Percentiles rank a stretch among this genome's conserved stretches.
These are phyloP conservation scores for Alligator mississippiensis DNA, from an alignment of 2,113 vertebrate species.

Conservation along the genomic window DNA sequence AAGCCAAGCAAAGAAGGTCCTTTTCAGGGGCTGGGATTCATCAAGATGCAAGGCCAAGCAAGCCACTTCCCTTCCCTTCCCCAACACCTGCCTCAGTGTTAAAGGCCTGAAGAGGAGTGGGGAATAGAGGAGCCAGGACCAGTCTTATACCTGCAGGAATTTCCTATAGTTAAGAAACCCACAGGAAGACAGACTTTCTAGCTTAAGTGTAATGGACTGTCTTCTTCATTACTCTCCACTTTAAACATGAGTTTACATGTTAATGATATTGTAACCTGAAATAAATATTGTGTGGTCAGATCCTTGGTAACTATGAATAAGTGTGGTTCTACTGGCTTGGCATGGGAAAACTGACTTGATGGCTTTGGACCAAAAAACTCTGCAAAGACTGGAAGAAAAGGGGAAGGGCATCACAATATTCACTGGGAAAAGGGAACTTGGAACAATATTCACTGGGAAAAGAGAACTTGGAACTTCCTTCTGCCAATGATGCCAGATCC, in stretches of 20 bases:
- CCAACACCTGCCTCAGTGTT: not conserved
- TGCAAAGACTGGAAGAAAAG: not conserved
- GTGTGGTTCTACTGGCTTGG: not conserved
- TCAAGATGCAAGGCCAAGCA: not conserved
- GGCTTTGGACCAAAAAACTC: not conserved
- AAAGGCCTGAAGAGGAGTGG: not conserved
- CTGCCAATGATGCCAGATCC: not conserved
- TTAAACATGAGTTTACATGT: not conserved
- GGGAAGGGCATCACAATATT: not conserved
- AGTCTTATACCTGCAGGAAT: not conserved
- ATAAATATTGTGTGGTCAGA: not conserved
- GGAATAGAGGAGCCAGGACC: not conserved
- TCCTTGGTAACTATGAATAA: not conserved
- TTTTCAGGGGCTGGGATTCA: not conserved
- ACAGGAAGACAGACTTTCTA: not conserved
- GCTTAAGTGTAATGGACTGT: not conserved
- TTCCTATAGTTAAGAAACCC: not conserved
- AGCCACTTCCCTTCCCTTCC: not conserved
- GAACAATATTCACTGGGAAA: not conserved
- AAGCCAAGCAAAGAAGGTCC: not conserved
- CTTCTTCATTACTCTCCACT: not conserved
- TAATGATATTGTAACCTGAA: not conserved
- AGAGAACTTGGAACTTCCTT: not conserved
- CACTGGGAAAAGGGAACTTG: too few relatives aligned
- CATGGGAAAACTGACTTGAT: fast-evolving